Conservation (phyloP, 2,113 vertebrate genomes). For the Indicator maculatus region DNA sequence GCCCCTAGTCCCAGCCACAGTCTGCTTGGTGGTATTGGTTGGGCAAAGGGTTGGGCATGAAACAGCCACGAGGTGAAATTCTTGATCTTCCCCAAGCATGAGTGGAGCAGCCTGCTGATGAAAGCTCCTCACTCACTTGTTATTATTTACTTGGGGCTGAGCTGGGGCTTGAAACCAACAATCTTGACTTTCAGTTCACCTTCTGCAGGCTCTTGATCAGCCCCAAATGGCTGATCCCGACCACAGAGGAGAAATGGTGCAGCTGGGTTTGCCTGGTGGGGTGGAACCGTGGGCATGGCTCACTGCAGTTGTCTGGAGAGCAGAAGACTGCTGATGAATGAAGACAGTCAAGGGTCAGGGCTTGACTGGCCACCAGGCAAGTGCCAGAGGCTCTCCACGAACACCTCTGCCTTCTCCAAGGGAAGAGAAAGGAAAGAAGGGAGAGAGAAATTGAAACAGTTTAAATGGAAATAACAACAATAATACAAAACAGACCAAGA, state of each 20-base stretch:
- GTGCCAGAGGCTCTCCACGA: no score
- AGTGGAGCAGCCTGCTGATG: neutral
- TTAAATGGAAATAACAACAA: no score
- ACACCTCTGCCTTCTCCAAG: no score
- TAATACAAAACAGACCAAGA: no score
- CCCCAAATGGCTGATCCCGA: neutral
- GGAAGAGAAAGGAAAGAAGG: no score
- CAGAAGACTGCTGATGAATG: neutral
- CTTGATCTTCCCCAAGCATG: neutral
- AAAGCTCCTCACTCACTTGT: neutral
- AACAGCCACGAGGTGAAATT: conserved; percentile 46
- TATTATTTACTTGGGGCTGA: neutral
- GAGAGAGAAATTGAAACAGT: no score
- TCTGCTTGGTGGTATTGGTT: neutral
- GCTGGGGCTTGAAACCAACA: neutral
- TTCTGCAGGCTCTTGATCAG: neutral
- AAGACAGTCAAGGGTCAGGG: no score
- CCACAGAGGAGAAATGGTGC: rapidly evolving
- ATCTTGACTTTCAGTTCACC: neutral
- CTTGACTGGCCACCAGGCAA: no score
- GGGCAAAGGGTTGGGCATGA: conserved; percentile 18
- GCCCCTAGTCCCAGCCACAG: neutral
- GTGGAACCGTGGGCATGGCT: neutral
- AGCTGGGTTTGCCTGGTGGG: neutral
- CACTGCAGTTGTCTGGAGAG: neutral